A percentile compares a stretch with the other conserved stretches of the same genome.
Conservation (phyloP, 2,113 vertebrate species). For the Catagonus wagneri region DNA sequence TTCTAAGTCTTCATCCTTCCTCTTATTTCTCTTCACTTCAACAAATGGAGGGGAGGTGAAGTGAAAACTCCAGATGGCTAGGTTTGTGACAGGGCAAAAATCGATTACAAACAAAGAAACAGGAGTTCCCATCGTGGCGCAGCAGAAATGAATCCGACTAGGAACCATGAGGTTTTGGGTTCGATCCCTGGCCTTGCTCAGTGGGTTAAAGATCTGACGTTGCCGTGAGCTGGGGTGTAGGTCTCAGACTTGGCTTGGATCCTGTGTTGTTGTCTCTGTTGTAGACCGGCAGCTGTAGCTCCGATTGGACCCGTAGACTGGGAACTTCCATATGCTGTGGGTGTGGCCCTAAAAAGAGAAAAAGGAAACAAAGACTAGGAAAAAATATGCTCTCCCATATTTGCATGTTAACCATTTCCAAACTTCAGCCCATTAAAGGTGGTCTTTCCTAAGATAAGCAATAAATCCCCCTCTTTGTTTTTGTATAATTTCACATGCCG, state of each 20-base stretch:
- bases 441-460: background rate
- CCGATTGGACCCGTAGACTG: too few relatives aligned
- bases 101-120: background rate
- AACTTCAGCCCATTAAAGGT: background rate
- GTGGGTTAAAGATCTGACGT: too few relatives aligned
- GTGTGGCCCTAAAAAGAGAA: too few relatives aligned
- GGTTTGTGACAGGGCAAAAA: background rate
- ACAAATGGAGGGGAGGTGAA: rapidly evolving
- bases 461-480: background rate
- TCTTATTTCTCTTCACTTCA: background rate
- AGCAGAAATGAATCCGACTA: too few relatives aligned
- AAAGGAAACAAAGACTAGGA: background rate
- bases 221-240: too few relatives aligned
- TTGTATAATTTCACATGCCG: background rate
- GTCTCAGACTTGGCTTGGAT: too few relatives aligned
- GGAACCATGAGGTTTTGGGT: too few relatives aligned
- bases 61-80: background rate
- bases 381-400: background rate
- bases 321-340: too few relatives aligned
- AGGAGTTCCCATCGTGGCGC: too few relatives aligned
- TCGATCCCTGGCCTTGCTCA: too few relatives aligned
- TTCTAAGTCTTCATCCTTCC: background rate
- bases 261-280: too few relatives aligned
- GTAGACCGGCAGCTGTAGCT: too few relatives aligned
- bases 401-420: background rate